Base-by-base conservation (phyloP, 2,797 vertebrate species). In the Lophura swinhoii region DNA sequence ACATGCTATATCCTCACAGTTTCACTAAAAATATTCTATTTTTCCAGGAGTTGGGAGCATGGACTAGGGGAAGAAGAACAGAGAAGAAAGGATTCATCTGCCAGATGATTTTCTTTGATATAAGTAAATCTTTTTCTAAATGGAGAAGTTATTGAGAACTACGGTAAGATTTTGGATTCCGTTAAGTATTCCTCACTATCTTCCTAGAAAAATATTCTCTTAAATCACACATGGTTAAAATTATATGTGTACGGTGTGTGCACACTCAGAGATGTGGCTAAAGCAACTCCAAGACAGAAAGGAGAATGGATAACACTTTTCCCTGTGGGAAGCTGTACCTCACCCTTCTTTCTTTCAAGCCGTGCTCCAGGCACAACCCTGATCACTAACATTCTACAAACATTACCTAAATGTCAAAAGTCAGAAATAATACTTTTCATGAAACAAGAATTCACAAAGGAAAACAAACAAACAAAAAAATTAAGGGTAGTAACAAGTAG, bases 61-160 rank as follows among this genome's bases (percentile, higher is more conserved):
- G 5, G 6, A 1, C 2, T 3, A 2, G 1, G 8, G 4, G 6
- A 4, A 6, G 3, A 5, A 6, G 1, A 18, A 6, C 3, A 44
- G 5, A 66, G 6, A 41, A 41, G 41, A 15, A 46, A 35, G 7
- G 49, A 4, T 1, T 8, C 29, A 2, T 5, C 23, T 87, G 70
- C 59, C 17, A 56, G 14, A 16, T 41, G 4, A 14, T 66, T 66
- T 86, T 24, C 28, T 58, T 48, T 63, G 43, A 56, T 18, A 39
- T 24, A 55, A 17, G 18, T 20, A 62, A 60, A 13, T 6, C 5
- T 43, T 66, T 33, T 80, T 44, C 35, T 41, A 56, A 83, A 46
- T 12, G 0, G 2, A 51, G 17, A 70, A 59, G 3, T 37, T 35
- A 23, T 7, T 44, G 35, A 49, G 18, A 77, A 69, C 23, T 9